phyloP scores from a whole-genome alignment of 2,113 vertebrate genomes.

The Mastomys natalensis region DNA sequence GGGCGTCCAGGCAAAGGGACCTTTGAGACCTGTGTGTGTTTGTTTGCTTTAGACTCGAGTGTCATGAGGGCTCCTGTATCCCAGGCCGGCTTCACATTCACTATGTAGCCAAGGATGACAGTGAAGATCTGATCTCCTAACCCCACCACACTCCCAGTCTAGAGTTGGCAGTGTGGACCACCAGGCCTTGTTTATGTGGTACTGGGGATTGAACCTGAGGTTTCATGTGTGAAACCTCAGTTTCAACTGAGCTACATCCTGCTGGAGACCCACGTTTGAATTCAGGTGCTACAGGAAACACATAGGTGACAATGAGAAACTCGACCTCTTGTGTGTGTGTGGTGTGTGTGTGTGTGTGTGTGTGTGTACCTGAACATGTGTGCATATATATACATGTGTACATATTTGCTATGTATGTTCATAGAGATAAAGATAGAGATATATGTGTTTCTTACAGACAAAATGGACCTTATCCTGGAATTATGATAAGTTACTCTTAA shows the following conservation, averaged over 20 bases:
- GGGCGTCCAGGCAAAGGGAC: not conserved
- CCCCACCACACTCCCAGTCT: not conserved
- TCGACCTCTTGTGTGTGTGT: not conserved
- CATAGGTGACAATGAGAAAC: not conserved
- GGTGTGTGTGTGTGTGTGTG: not conserved
- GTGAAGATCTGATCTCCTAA: not conserved
- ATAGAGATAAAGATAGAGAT: too few relatives aligned
- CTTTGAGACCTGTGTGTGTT: not conserved
- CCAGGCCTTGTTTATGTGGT: too few relatives aligned
- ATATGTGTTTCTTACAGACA: not conserved
- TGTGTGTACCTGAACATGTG: not conserved
- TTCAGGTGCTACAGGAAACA: not conserved
- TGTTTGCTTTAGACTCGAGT: not conserved
- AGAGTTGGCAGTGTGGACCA: not conserved
- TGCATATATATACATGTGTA: not conserved
- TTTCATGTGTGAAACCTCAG: not conserved
- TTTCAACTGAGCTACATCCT: not conserved
- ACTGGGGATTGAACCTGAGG: not conserved
- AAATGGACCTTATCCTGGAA: not conserved
- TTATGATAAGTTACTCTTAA: not conserved
- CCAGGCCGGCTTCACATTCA: not conserved
- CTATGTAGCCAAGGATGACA: not conserved
- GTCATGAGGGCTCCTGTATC: not conserved
- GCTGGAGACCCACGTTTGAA: not conserved
- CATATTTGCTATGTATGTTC: not conserved